Evolutionary conservation across 2,888 invertebrate genomes (phyloP).

Genomic region (Aelia acuminata): DNA sequence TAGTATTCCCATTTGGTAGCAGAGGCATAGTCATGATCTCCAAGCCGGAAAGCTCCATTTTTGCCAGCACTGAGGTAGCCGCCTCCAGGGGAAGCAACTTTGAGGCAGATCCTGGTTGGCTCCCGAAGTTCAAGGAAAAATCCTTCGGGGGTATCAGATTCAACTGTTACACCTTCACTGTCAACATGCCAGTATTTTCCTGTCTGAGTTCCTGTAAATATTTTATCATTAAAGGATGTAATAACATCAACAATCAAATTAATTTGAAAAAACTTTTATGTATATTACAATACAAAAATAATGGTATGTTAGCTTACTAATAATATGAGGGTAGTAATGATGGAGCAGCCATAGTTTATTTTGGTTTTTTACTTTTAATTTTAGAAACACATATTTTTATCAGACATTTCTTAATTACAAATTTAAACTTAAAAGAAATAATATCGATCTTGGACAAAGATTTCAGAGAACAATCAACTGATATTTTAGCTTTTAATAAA

Average conservation of each 20-base stretch:
- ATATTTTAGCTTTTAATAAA: background rate
- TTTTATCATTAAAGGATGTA: background rate
- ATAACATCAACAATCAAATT: too few species aligned
- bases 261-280: too few species aligned
- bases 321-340: too few species aligned
- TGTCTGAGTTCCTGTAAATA: conserved; percentile 80
- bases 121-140: conserved; percentile 94
- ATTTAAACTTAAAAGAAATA: background rate
- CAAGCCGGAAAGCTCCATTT: conserved; percentile 90
- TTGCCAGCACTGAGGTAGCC: conserved; percentile 90
- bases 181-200: conserved; percentile 95
- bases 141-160: conserved; percentile 85
- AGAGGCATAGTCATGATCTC: conserved; percentile 81
- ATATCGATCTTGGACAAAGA: background rate
- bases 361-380: too few species aligned
- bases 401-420: too few species aligned
- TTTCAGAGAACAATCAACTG: background rate
- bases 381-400: too few species aligned
- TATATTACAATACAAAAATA: too few species aligned
- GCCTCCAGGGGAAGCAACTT: conserved; percentile 75
- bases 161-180: conserved; percentile 88
- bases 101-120: conserved; percentile 93
- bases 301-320: too few species aligned
- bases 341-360: too few species aligned
- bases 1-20: conserved; percentile 97